Base-by-base conservation (phyloP, 2,888 invertebrate genomes). In the Selenia dentaria region DNA sequence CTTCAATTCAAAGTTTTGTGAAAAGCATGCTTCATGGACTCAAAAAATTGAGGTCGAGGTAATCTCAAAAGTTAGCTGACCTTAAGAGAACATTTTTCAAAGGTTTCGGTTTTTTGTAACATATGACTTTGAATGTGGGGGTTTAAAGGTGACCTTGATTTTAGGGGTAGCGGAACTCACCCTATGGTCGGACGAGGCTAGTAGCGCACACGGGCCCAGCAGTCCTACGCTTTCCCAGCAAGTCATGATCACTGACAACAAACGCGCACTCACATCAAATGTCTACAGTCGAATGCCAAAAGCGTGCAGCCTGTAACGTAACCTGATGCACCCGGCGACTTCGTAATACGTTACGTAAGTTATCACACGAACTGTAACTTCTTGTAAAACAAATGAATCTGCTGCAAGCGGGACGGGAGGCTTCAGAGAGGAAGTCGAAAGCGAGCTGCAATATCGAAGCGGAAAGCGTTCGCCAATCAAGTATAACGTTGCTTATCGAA, bases 151-250 rank as follows among this genome's bases (percentile, higher is more conserved):
- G 36, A 26, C 31, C 35, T 37, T 33, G 28, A 37, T 42, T 37
- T 28, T 18, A 18, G 32, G 33, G 46, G 36, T 27, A 32, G 22
- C 20, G 37, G 54, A 66, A 90, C 90, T 89, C 85, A 90, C 90
- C 86, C 87, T 80, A 74, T 79, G 74, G 64, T 87, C 88, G 46
- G 90, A 83, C 41, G 90, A 84, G 52, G 90, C 76, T 41, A 91
- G 90, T 42, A 91, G 83, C 67, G 91, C 89, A 71, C 91, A 91
- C 54, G 91, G 91, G 58, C 91, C 91, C 71, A 91, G 81, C 52
- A 91, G 81, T 64, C 91, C 89, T 77, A 91, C 89, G 56, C 83
- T 91, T 60, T 91, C 91, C 91, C 91, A 91, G 79, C 91, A 91
- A 78, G 91, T 91, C 91, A 91, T 91, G 62, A 75, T 77, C 78